phyloP scores from a whole-genome alignment of 2,888 invertebrate species.

The Drosophila koepferae region DNA sequence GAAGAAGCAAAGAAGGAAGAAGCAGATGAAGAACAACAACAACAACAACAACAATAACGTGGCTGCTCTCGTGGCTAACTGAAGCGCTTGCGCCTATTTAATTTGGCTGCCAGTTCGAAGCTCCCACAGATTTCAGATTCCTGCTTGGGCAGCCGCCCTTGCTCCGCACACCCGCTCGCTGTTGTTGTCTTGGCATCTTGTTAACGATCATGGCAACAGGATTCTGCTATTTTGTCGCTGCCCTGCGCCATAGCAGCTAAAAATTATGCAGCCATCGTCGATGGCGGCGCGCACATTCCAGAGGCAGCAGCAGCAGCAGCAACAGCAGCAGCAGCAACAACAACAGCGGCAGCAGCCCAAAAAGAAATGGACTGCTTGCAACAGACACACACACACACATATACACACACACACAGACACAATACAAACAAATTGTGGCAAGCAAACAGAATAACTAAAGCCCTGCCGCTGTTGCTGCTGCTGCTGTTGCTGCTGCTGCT shows the following conservation, averaged over 20 bases:
- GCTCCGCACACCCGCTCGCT: conserved; percentile 13
- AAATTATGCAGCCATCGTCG: conserved; percentile 69
- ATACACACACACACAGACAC: conserved; percentile 31
- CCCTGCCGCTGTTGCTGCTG: conserved; percentile 13
- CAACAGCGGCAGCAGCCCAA: conserved; percentile 68
- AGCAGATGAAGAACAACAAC: conserved; percentile 18
- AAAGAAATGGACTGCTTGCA: conserved; percentile 73
- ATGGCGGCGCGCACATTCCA: conserved; percentile 67
- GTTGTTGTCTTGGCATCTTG: conserved; percentile 80
- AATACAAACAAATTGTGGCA: conserved; percentile 57
- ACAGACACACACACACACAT: conserved; percentile 51
- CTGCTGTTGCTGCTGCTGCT: conserved; percentile 11
- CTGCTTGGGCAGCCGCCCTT: conserved; percentile 29
- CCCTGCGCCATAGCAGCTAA: conserved; percentile 66
- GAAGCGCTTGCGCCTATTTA: conserved; percentile 81
- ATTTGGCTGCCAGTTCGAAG: conserved; percentile 79
- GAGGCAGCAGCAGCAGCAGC: conserved; percentile 44
- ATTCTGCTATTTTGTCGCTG: conserved; percentile 81
- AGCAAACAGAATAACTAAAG: conserved; percentile 78
- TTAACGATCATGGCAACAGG: conserved; percentile 82
- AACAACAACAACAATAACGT: conserved; percentile 14
- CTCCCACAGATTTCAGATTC: conserved; percentile 76
- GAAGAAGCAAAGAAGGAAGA: conserved; percentile 25
- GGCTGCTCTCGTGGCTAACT: conserved; percentile 72
- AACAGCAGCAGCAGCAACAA: conserved; percentile 61